Percentiles rank a stretch among this genome's conserved stretches.
phyloP scores from a whole-genome alignment of 2,888 invertebrate genomes.

The Terebella lapidaria region DNA sequence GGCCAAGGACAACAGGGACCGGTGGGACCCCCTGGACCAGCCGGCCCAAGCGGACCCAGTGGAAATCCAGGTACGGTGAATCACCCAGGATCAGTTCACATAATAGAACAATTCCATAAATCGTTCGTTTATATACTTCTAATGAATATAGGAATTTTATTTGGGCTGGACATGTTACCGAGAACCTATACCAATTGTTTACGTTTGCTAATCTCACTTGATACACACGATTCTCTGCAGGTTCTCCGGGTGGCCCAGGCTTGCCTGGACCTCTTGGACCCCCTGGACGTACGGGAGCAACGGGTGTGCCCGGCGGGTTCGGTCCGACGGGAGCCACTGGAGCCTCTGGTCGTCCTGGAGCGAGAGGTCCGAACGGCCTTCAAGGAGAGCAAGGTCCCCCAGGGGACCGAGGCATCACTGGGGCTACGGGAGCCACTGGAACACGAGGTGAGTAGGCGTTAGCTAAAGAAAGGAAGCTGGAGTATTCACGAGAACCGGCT shows the following conservation, averaged over 20 bases:
- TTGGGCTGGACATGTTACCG: no score
- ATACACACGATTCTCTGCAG: no score
- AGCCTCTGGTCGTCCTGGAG: neutral
- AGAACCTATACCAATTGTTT: no score
- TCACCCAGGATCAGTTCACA: constrained; percentile 9
- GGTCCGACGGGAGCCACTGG: constrained; percentile 9
- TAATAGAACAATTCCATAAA: no score
- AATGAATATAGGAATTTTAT: no score
- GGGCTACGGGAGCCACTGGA: constrained; percentile 5
- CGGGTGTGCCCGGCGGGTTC: constrained; percentile 5
- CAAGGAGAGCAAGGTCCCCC: neutral
- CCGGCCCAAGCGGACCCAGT: neutral
- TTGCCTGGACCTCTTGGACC: constrained; percentile 11
- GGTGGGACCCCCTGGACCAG: constrained; percentile 4
- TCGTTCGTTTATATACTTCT: no score
- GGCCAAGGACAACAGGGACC: constrained; percentile 12
- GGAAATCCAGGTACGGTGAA: constrained; percentile 11
- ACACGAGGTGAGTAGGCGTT: neutral
- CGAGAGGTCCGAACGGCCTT: neutral
- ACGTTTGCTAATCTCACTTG: no score
- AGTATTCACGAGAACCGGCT: no score
- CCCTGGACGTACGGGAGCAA: constrained; percentile 6
- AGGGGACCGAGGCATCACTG: constrained; percentile 7
- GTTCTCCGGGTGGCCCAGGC: constrained; percentile 16
- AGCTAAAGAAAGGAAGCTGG: no score